These are phyloP conservation scores for Holacanthella duospinosa DNA, from an alignment of 2,888 invertebrate genomes.

Conservation along the genomic window DNA sequence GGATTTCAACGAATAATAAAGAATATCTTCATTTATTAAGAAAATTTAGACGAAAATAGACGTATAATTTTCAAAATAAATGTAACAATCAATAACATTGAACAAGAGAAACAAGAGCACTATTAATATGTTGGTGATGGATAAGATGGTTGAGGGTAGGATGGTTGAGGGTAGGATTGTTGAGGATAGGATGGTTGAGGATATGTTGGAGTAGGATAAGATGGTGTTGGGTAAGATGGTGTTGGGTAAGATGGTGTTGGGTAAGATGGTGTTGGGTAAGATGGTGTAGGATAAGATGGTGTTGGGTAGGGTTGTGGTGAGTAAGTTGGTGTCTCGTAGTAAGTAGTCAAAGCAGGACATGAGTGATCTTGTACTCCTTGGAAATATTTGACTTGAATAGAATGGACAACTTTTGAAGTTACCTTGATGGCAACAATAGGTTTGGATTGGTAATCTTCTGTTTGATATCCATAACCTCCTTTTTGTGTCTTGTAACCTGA, in stretches of 20 bases:
- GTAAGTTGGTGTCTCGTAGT: conserved; percentile 26
- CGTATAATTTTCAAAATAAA: neutral
- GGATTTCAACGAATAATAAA: too few relatives aligned
- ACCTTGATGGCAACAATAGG: conserved; percentile 31
- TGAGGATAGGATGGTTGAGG: conserved; percentile 9
- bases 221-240: conserved; percentile 3
- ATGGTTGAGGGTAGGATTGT: conserved; percentile 7
- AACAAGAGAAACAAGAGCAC: neutral
- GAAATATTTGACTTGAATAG: conserved; percentile 29
- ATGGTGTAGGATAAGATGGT: neutral
- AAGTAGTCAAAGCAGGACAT: conserved; percentile 27
- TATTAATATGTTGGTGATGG: conserved; percentile 8
- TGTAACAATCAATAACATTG: neutral
- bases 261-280: neutral
- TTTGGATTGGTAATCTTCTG: conserved; percentile 20
- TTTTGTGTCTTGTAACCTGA: conserved; percentile 2
- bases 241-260: conserved; percentile 10
- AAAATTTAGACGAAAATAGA: neutral
- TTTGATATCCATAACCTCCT: conserved; percentile 22
- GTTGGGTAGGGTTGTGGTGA: neutral
- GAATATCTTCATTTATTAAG: too few relatives aligned
- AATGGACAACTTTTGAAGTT: conserved; percentile 21
- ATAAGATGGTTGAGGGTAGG: conserved; percentile 8
- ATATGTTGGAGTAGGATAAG: conserved; percentile 7
- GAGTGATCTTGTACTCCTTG: conserved; percentile 14